Conservation (phyloP, 2,113 vertebrate genomes). For the Calcarius ornatus region DNA sequence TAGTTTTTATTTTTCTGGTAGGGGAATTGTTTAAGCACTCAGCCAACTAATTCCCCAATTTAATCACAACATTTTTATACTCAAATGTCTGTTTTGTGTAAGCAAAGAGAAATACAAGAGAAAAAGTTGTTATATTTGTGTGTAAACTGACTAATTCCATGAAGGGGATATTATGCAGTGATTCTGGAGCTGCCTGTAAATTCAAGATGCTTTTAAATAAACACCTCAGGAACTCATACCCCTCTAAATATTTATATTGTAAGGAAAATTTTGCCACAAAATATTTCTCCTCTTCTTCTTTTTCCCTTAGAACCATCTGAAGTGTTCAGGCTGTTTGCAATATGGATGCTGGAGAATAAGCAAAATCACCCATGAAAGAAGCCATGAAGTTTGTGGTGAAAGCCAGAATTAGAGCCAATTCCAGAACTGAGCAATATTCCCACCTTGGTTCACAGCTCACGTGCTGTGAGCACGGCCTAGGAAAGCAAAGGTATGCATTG, state of each 20-base stretch:
- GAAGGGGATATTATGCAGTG: neutral
- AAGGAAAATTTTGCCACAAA: neutral
- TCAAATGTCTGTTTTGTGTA: neutral
- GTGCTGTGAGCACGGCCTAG: neutral
- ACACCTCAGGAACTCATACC: neutral
- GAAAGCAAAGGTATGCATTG: neutral
- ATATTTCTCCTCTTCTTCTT: neutral
- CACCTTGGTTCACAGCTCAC: neutral
- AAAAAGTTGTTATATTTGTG: neutral
- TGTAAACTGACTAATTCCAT: neutral
- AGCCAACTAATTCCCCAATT: neutral
- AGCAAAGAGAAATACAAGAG: neutral
- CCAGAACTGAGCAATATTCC: neutral
- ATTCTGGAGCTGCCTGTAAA: neutral
- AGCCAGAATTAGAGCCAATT: neutral
- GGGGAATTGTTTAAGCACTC: neutral
- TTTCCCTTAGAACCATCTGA: neutral
- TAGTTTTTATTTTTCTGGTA: neutral
- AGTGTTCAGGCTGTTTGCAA: neutral
- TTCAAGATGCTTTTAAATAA: neutral
- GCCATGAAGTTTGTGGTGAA: neutral
- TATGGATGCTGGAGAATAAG: neutral
- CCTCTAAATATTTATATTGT: neutral
- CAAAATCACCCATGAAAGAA: neutral
- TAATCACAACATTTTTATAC: constrained; percentile 32